Percentiles rank a stretch among this genome's conserved stretches.
Conservation (phyloP, 2,113 vertebrate species). For the Fregata magnificens region DNA sequence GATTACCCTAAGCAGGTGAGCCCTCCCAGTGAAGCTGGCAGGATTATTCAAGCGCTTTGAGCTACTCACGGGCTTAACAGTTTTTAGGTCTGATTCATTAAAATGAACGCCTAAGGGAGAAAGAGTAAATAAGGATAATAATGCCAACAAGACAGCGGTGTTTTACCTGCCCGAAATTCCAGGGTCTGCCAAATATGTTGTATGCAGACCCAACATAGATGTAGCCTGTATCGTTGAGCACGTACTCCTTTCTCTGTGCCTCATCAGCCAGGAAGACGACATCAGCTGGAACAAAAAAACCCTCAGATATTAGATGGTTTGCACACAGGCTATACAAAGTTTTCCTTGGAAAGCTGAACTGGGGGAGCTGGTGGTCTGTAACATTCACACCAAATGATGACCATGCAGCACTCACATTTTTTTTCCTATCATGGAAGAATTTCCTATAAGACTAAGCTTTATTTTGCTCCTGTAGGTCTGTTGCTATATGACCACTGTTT, state of each 20-base stretch:
- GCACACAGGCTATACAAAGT: not conserved
- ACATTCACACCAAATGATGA: not conserved
- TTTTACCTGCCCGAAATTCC: conserved; percentile 76
- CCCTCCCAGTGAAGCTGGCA: not conserved
- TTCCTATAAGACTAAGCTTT: not conserved
- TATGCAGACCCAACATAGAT: conserved; percentile 59
- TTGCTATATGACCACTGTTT: not conserved
- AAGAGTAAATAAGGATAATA: not conserved
- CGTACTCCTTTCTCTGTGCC: conserved; percentile 44
- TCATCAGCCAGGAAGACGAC: conserved; percentile 36
- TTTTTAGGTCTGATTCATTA: not conserved
- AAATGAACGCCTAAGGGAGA: not conserved
- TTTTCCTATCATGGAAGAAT: not conserved
- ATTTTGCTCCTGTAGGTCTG: not conserved
- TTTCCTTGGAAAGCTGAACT: not conserved
- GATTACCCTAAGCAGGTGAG: not conserved
- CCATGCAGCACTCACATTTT: not conserved
- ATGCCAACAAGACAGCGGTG: not conserved
- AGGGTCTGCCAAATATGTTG: conserved; percentile 57
- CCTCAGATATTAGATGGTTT: not conserved
- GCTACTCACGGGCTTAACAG: not conserved
- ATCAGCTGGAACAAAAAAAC: conserved; percentile 50
- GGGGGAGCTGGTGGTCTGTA: not conserved
- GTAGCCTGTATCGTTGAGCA: conserved; percentile 67
- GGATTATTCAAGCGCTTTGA: not conserved